Base-by-base conservation (phyloP, 2,888 invertebrate genomes). In the Trichogramma dendrolimi region DNA sequence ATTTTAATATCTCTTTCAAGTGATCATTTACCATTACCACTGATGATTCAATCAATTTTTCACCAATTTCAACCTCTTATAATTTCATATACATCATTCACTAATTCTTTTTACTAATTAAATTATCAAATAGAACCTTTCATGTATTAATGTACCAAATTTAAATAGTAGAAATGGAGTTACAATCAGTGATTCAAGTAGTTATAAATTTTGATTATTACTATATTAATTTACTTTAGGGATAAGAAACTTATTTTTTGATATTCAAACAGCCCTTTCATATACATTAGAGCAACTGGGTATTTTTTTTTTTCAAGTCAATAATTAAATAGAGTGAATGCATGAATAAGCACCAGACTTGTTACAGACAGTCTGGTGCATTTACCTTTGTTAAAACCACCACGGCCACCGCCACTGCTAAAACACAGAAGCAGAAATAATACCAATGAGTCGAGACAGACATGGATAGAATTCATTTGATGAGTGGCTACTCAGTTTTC, bases 311-410 rank as follows among this genome's bases (percentile, higher is more conserved):
- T 53, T 51, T 47, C 63, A 71, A 67, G 62, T 71, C 68, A 69
- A 78, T 78, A 77, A 75, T 75, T 27, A 27, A 79, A 77, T 78
- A 79, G 77, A 79, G 75, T 79, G 78, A 78, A 79, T 78, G 78
- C 84, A 82, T 84, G 86, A 88, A 88, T 83, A 86, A 27, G 88
- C 88, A 87, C 86, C 88, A 83, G 83, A 84, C 85, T 83, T 83
- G 82, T 82, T 27, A 83, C 82, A 85, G 73, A 74, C 76, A 78
- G 85, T 84, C 86, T 85, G 89, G 88, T 88, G 89, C 85, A 83
- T 90, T 93, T 93, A 93, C 93, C 93, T 93, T 93, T 93, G 86
- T 91, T 92, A 91, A 85, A 92, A 92, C 91, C 92, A 90, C 92
- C 92, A 89, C 88, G 89, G 88, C 89, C 88, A 90, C 92, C 91